Percentiles rank a stretch among this genome's conserved stretches.
Conservation (phyloP, 2,113 vertebrate species). For the Cricetomys ansorgei region DNA sequence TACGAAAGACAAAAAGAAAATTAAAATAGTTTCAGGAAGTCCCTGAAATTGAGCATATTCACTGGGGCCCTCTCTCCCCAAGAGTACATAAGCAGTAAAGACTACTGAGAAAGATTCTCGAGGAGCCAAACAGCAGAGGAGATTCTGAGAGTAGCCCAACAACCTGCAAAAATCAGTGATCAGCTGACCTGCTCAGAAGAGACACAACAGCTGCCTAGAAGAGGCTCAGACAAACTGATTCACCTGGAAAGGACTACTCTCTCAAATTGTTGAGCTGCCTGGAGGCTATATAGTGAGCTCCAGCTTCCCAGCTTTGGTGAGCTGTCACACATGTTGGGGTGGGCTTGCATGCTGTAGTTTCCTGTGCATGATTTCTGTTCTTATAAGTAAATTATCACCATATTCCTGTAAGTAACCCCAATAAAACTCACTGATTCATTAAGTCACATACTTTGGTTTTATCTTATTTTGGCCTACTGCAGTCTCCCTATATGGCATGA, state of each 20-base stretch:
- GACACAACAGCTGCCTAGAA: not conserved
- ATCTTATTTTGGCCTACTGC: not conserved
- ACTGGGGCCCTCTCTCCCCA: not conserved
- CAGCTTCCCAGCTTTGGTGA: not conserved
- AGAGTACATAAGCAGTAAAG: not conserved
- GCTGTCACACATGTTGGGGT: not conserved
- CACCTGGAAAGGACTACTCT: not conserved
- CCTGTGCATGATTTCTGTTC: not conserved
- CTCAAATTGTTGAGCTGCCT: not conserved
- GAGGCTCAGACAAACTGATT: not conserved
- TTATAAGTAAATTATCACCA: not conserved
- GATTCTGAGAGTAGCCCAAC: not conserved
- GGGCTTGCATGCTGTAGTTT: not conserved
- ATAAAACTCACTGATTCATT: not conserved
- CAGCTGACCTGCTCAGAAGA: not conserved
- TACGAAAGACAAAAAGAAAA: not conserved
- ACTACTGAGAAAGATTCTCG: not conserved
- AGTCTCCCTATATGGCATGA: not conserved
- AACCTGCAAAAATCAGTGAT: not conserved
- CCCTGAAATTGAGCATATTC: not conserved
- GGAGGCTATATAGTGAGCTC: not conserved
- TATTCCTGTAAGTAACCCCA: not conserved
- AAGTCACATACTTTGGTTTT: not conserved
- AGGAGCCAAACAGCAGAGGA: no score
- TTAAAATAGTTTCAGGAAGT: not conserved